Evolutionary conservation across 2,888 invertebrate species (phyloP), one percentile per base, ranked within the genome.

Genomic region (Limenitis camilla): DNA sequence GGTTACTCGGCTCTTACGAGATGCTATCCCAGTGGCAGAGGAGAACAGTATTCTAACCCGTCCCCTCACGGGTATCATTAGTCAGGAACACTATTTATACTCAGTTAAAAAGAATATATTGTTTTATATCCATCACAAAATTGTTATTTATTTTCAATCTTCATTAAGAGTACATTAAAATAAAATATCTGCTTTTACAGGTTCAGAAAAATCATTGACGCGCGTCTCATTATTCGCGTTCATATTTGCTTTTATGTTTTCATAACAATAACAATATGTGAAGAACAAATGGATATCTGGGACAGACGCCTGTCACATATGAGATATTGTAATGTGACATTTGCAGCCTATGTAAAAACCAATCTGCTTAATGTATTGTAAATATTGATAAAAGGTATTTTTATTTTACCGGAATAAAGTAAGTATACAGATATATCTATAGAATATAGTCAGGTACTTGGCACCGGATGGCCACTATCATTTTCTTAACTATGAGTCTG

Each of bases 151-250:
- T 42, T 32, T 32, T 42, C 42, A 42, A 32, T 42, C 30, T 32
- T 11, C 4, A 42, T 42, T 19, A 42, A 32, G 33, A 43, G 31
- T 32, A 32, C 19, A 19, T 32, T 32, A 27, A 43, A 32, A 11
- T 19, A 32, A 42, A 32, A 32, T 43, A 42, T 43, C 31, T 27
- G 27, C 43, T 19, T 32, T 43, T 27, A 27, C 1, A 32, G 31
- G 43, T 27, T 43, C 43, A 33, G 6, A n/a, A 32, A 43, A 43
- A 43, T 43, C 43, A 32, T n/a, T 43, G 32, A 40, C 28, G 38
- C 38, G 38, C 38, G 11, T 38, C 27, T 40, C 40, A 40, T 40
- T n/a, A 40, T 40, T 9, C 19, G 19, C n/a, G 2, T 42, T 6
- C 19, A 27, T 33, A 43, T 43, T 27, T 43, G 31, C 32, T 33